phyloP scores from a whole-genome alignment of 2,888 invertebrate species.

The Rapana venosa region DNA sequence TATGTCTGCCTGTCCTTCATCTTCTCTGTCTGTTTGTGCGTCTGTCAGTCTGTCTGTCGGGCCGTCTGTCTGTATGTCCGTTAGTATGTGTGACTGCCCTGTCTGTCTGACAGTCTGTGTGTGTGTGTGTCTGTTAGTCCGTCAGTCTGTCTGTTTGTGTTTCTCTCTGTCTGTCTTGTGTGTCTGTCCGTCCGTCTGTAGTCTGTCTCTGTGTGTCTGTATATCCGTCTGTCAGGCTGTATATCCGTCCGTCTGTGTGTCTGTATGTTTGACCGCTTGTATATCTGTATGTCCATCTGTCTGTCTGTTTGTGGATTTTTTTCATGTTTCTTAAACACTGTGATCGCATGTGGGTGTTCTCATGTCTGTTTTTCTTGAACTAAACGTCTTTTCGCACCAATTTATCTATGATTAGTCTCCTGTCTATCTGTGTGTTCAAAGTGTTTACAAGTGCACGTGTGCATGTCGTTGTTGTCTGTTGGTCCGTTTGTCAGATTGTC shows the following conservation, averaged over 20 bases:
- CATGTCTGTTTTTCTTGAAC: no score
- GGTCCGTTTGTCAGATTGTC: no score
- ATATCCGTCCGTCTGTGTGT: neutral
- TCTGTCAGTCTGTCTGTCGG: neutral
- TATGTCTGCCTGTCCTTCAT: constrained; percentile 49
- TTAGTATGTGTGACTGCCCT: neutral
- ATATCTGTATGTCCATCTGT: neutral
- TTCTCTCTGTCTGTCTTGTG: neutral
- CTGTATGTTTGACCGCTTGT: neutral
- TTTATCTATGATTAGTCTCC: no score
- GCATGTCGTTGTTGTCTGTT: no score
- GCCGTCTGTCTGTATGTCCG: neutral
- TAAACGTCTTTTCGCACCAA: no score
- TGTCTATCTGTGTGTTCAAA: no score
- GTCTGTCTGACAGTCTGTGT: neutral
- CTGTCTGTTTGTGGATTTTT: no score
- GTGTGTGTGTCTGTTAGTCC: no score
- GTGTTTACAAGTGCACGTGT: no score
- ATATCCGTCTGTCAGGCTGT: neutral
- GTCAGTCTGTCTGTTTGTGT: no score
- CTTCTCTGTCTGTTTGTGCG: neutral
- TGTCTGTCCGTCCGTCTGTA: neutral
- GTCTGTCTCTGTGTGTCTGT: neutral
- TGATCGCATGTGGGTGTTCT: no score
- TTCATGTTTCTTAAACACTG: no score